phyloP scores from a whole-genome alignment of 2,797 vertebrate genomes.

The Merluccius polli region DNA sequence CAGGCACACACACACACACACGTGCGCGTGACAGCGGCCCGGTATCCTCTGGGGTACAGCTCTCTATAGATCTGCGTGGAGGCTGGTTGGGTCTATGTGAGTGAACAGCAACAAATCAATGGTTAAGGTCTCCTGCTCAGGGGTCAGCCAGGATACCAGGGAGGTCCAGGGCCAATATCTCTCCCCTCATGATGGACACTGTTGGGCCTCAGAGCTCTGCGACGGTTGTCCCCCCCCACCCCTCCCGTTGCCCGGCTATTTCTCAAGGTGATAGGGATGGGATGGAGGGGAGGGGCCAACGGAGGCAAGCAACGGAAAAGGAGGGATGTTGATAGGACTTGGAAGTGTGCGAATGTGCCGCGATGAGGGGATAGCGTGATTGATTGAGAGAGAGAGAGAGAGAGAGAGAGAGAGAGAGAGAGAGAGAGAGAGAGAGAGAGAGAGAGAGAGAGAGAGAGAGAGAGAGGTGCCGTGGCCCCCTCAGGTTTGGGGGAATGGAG shows the following conservation, averaged over 20 bases:
- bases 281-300: constrained; percentile 34
- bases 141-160: constrained; percentile 60
- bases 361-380: constrained; percentile 51
- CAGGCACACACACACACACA: background rate
- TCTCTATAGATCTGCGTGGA: constrained; percentile 62
- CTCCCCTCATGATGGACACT: constrained; percentile 48
- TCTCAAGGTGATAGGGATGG: constrained; percentile 57
- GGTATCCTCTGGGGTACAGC: constrained; percentile 51
- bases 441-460: constrained; percentile 38
- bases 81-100: constrained; percentile 52
- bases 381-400: constrained; percentile 49
- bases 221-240: background rate
- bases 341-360: constrained; percentile 35
- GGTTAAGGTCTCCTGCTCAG: constrained; percentile 52
- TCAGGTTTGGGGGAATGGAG: constrained; percentile 44
- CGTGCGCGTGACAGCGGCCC: background rate
- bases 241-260: constrained; percentile 32
- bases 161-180: constrained; percentile 50
- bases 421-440: constrained; percentile 38
- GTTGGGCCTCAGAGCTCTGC: constrained; percentile 30
- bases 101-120: constrained; percentile 68
- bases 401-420: constrained; percentile 38
- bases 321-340: constrained; percentile 33
- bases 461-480: constrained; percentile 38
- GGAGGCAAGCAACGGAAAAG: constrained; percentile 40